These are phyloP conservation scores for Eriocheir sinensis DNA, from an alignment of 1,140 invertebrate species.

Conservation along the genomic window DNA sequence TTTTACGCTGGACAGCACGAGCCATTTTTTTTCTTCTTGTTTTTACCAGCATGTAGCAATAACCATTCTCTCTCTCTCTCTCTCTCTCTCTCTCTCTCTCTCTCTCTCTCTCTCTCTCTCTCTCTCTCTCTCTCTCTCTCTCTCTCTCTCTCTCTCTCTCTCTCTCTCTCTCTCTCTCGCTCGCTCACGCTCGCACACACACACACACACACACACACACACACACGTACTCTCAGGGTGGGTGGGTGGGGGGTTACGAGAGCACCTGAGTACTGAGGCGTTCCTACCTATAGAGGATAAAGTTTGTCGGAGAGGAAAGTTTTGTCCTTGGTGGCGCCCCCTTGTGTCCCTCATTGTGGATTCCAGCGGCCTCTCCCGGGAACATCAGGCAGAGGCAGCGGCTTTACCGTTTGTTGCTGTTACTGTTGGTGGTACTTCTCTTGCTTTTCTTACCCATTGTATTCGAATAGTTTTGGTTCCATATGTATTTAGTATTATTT, in stretches of 20 bases:
- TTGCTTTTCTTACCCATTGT: too few relatives aligned
- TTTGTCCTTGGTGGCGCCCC: background rate
- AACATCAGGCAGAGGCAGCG: background rate
- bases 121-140: slow-evolving; percentile 44
- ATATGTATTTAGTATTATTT: too few relatives aligned
- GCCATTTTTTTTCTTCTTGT: background rate
- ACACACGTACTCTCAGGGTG: background rate
- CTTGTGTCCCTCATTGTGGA: background rate
- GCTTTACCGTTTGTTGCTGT: too few relatives aligned
- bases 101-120: slow-evolving; percentile 47
- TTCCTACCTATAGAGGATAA: background rate
- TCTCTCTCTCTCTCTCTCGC: slow-evolving; percentile 45
- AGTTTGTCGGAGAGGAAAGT: slow-evolving; percentile 13
- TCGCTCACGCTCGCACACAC: background rate
- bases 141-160: slow-evolving; percentile 18
- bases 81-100: slow-evolving; percentile 53
- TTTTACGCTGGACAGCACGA: background rate
- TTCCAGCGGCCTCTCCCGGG: background rate
- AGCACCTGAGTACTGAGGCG: background rate
- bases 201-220: slow-evolving; percentile 16
- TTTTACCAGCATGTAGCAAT: background rate
- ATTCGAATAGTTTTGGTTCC: too few relatives aligned
- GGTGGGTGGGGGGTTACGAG: too few relatives aligned
- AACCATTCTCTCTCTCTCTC: background rate
- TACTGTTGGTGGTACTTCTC: too few relatives aligned